Conservation (phyloP, 2,888 invertebrate species). For the Sceliomorpha sp. region DNA sequence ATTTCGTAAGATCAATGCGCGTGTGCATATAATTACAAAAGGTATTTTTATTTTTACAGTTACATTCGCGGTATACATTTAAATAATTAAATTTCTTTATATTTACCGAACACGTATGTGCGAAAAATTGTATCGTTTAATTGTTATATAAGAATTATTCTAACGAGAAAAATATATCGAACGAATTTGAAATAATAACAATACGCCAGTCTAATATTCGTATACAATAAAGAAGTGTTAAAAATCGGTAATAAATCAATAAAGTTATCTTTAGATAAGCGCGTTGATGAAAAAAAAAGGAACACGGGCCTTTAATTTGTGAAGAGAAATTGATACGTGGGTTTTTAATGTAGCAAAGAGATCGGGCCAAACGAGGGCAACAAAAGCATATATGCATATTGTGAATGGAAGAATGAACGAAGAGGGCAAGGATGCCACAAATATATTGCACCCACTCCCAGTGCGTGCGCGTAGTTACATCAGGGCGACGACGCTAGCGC, state of each 20-base stretch:
- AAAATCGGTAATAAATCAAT: neutral
- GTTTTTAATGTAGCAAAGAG: conserved; percentile 74
- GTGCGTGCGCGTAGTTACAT: conserved; percentile 64
- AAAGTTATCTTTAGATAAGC: neutral
- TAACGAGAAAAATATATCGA: conserved; percentile 1
- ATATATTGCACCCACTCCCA: conserved; percentile 76
- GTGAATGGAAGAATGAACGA: conserved; percentile 75
- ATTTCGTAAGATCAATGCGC: too few species aligned
- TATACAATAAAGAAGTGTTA: too few species aligned
- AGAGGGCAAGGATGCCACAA: conserved; percentile 72
- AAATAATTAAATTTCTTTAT: neutral
- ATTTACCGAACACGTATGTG: too few species aligned
- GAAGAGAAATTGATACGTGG: conserved; percentile 78
- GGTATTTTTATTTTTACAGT: too few species aligned
- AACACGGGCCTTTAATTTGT: neutral
- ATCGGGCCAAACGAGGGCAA: conserved; percentile 73
- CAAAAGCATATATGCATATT: conserved; percentile 75
- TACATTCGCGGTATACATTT: too few species aligned
- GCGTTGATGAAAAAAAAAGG: conserved; percentile 1
- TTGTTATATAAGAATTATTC: too few species aligned
- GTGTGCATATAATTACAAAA: too few species aligned
- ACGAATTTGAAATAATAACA: too few species aligned
- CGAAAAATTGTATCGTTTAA: too few species aligned
- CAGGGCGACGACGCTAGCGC: too few species aligned
- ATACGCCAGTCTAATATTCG: too few species aligned